These are phyloP conservation scores for Botia almorhae DNA, from an alignment of 2,797 vertebrate species.

Conservation along the genomic window DNA sequence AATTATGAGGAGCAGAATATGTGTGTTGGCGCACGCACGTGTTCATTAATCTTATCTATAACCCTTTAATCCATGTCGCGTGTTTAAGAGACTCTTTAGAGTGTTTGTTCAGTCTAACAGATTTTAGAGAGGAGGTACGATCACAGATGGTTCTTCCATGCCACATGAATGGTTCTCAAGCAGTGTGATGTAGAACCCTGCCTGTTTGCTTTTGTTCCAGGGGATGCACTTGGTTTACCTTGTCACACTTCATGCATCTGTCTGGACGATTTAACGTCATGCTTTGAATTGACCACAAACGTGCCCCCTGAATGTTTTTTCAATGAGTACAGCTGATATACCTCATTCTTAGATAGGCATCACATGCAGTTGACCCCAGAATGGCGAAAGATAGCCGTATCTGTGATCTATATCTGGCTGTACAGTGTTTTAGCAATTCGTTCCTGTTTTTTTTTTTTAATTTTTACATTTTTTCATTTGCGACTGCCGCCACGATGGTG, in stretches of 20 bases:
- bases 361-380: conserved; percentile 8
- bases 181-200: conserved; percentile 28
- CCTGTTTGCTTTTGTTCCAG: conserved; percentile 54
- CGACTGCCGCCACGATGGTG: conserved; percentile 42
- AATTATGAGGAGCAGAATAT: conserved; percentile 37
- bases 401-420: conserved; percentile 37
- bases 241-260: conserved; percentile 55
- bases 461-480: conserved; percentile 27
- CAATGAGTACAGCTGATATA: conserved; percentile 28
- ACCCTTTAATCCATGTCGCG: not conserved
- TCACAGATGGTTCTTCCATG: conserved; percentile 2
- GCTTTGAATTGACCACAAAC: conserved; percentile 40
- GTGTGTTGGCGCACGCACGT: conserved; percentile 26
- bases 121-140: not conserved
- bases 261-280: conserved; percentile 44
- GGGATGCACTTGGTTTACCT: conserved; percentile 51
- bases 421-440: conserved; percentile 20
- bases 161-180: conserved; percentile 27
- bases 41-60: conserved; percentile 10
- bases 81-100: conserved; percentile 11
- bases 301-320: conserved; percentile 22
- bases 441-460: conserved; percentile 13
- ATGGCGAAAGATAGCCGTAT: conserved; percentile 34
- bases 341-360: conserved; percentile 30
- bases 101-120: conserved; percentile 2